A percentile compares a stretch with the other conserved stretches of the same genome.
Conservation (phyloP, 2,113 vertebrate species). For the Charina bottae region DNA sequence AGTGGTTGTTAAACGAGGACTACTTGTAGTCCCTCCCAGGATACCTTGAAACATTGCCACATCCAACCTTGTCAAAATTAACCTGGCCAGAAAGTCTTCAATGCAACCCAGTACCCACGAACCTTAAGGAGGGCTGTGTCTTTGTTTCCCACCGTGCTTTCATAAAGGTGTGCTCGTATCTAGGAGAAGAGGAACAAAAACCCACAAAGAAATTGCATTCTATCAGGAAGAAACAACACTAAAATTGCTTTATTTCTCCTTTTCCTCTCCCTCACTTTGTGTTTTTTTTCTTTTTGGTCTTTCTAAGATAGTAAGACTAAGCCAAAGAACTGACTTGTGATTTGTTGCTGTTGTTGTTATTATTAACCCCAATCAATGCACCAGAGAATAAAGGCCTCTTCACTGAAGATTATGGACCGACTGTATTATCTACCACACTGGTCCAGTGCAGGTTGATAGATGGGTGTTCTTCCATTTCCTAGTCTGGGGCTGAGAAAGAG, state of each 20-base stretch:
- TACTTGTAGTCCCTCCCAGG: too few relatives aligned
- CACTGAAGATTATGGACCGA: background rate
- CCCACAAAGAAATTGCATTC: background rate
- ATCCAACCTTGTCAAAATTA: background rate
- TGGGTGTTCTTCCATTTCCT: background rate
- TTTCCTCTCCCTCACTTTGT: background rate
- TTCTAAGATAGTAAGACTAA: background rate
- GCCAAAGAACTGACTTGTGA: background rate
- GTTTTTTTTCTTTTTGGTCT: background rate
- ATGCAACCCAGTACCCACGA: conserved; percentile 39
- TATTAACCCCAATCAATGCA: background rate
- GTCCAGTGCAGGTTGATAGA: background rate
- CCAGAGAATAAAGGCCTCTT: background rate
- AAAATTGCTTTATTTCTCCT: background rate
- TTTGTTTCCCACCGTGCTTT: conserved; percentile 75
- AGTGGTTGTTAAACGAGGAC: too few relatives aligned
- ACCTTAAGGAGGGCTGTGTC: conserved; percentile 82
- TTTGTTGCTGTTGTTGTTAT: background rate
- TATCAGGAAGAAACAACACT: background rate
- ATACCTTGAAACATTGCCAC: background rate
- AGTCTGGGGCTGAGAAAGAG: background rate
- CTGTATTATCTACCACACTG: background rate
- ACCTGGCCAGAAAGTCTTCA: background rate
- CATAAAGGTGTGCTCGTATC: conserved; percentile 80
- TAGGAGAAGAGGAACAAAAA: conserved; percentile 59